A percentile compares a stretch with the other conserved stretches of the same genome.
Conservation (phyloP, 2,888 invertebrate species). For the Conus canariensis region DNA sequence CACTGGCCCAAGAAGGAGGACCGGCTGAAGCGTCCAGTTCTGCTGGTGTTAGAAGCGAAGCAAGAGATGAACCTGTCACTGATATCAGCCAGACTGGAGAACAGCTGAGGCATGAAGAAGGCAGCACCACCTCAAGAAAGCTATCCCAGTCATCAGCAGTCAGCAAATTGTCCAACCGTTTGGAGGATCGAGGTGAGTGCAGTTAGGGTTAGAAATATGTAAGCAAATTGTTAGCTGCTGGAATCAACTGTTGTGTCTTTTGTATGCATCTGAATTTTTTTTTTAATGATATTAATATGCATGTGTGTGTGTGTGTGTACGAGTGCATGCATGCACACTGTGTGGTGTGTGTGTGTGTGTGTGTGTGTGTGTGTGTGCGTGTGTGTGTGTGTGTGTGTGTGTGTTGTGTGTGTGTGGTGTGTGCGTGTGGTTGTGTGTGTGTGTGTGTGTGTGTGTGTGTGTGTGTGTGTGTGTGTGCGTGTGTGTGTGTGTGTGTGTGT, state of each 20-base stretch:
- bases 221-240: too few species aligned
- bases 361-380: neutral
- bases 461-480: constrained; percentile 8
- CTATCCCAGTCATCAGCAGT: neutral
- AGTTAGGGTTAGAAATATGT: neutral
- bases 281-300: neutral
- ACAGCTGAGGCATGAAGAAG: neutral
- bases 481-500: neutral
- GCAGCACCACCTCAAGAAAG: neutral
- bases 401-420: too few species aligned
- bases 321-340: neutral
- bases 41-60: neutral
- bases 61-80: neutral
- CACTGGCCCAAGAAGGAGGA: neutral
- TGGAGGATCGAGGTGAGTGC: neutral
- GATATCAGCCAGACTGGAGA: neutral
- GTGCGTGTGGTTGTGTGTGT: constrained; percentile 13
- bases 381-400: neutral
- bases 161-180: neutral
- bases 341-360: constrained; percentile 13
- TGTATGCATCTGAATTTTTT: neutral
- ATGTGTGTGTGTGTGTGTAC: constrained; percentile 2
- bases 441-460: constrained; percentile 11
- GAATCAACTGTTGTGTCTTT: neutral
- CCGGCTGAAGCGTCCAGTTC: too few species aligned